Percentiles rank a stretch among this genome's conserved stretches.
phyloP scores from a whole-genome alignment of 2,113 vertebrate genomes.

The Martes martes region DNA sequence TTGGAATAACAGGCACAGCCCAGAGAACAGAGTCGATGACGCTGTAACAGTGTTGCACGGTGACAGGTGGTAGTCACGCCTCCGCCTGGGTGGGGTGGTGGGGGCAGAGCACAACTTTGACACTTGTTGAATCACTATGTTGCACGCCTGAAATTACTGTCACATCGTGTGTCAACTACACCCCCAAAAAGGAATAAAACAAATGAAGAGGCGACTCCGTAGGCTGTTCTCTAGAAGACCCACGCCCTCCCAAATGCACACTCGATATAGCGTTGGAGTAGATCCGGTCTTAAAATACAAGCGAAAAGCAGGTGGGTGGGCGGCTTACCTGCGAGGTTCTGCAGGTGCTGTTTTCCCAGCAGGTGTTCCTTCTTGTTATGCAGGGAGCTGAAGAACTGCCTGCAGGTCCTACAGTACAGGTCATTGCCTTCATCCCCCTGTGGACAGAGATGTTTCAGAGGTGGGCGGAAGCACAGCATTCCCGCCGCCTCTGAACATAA shows the following conservation, averaged over 20 bases:
- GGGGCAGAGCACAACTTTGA: background rate
- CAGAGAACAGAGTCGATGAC: background rate
- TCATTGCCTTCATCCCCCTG: background rate
- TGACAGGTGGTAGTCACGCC: background rate
- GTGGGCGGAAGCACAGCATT: background rate
- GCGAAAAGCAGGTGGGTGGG: background rate
- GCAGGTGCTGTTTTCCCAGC: conserved; percentile 49
- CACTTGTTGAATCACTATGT: background rate
- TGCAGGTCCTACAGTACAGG: conserved; percentile 41
- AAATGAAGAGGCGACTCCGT: background rate
- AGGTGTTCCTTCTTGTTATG: conserved; percentile 56
- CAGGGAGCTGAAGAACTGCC: conserved; percentile 42
- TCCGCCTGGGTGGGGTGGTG: no score
- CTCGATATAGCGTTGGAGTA: background rate
- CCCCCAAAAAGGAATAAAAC: background rate
- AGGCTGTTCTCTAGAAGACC: background rate
- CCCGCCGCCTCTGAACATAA: background rate
- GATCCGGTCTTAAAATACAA: background rate
- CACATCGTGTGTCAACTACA: background rate
- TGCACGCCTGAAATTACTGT: background rate
- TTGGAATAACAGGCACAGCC: background rate
- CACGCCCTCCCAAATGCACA: background rate
- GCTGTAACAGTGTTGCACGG: background rate
- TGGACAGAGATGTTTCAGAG: background rate
- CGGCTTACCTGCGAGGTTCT: conserved; percentile 48